Conservation (phyloP, 2,888 invertebrate species). For the Polyploca ridens region DNA sequence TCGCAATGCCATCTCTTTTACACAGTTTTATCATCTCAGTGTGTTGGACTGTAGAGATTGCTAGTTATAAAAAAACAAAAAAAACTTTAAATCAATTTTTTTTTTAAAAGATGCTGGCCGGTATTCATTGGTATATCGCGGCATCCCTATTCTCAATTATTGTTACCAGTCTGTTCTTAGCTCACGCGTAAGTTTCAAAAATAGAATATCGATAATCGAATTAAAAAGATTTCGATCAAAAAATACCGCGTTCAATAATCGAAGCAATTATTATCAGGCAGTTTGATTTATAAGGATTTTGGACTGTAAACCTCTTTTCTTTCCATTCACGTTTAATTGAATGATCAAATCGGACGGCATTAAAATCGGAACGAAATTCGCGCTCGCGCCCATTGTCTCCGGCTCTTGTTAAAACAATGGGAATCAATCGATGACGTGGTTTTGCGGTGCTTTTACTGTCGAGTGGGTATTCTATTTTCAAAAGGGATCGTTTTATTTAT, state of each 20-base stretch:
- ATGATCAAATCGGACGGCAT: conserved; percentile 71
- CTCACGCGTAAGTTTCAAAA: conserved; percentile 10
- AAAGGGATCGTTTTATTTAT: not conserved
- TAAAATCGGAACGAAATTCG: conserved; percentile 46
- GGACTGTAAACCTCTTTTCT: conserved; percentile 78
- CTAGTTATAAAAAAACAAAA: too few relatives aligned
- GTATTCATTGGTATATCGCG: too few relatives aligned
- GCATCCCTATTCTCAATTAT: too few relatives aligned
- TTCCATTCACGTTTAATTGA: conserved; percentile 76
- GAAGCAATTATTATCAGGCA: conserved; percentile 67
- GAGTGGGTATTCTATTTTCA: not conserved
- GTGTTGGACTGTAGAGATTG: too few relatives aligned
- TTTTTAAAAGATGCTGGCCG: too few relatives aligned
- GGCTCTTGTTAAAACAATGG: conserved; percentile 63
- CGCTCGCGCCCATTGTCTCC: conserved; percentile 52
- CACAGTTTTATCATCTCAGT: too few relatives aligned
- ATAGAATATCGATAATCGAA: conserved; percentile 38
- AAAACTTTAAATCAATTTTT: too few relatives aligned
- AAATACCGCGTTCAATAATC: conserved; percentile 49
- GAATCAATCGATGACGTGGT: conserved; percentile 61
- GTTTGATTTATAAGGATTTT: conserved; percentile 75
- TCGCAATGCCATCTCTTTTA: too few relatives aligned
- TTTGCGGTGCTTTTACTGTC: not conserved
- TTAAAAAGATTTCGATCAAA: conserved; percentile 50
- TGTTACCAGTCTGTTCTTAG: not conserved